Base-by-base conservation (phyloP, 1,140 invertebrate genomes). In the Drosophila azteca region DNA sequence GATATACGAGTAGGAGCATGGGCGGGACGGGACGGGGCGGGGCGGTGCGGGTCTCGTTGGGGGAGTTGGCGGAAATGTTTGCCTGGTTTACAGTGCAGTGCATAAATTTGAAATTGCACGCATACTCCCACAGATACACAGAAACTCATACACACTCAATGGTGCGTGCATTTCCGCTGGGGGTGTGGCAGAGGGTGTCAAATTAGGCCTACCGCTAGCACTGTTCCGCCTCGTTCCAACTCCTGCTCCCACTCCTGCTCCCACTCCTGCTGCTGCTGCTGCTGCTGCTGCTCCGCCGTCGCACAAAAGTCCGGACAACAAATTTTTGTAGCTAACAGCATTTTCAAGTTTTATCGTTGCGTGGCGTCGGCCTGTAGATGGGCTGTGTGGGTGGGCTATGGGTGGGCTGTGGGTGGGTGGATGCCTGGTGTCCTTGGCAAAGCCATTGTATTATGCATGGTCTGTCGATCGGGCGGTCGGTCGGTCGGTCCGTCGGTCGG, bases 261-360 rank as follows among this genome's bases (percentile, higher is more conserved):
- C 24, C 1, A 4, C 24, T 6, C 24, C 1, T 20, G 17, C 17
- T 20, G 17, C 17, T 20, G 17, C 17, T 20, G 17, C 17, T 20
- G 17, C 24, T 4, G 17, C 17, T 20, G 17, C 17, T 20, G 17
- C 24, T 4, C 24, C 24, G 24, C 24, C 24, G 24, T 26, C 0
- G 24, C 24, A 4, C 24, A 26, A 79, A 85, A 80, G 73, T 80
- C 73, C 63, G 53, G 53, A 71, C 79, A 72, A 75, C 79, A 88
- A 88, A 88, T 88, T 39, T 83, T 83, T 88, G 83, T 83, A 83
- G 83, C 83, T 83, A 88, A 88, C 83, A 88, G 76, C 83, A 88
- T 88, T 88, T 88, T 88, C 83, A 82, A 88, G 83, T 88, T 88
- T 79, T 88, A 88, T 87, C 82, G 68, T 66, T 77, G 74, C 81